A percentile compares a stretch with the other conserved stretches of the same genome.
These are phyloP conservation scores for Halcyon chelicuti DNA, from an alignment of 2,797 vertebrate genomes.

Conservation along the genomic window DNA sequence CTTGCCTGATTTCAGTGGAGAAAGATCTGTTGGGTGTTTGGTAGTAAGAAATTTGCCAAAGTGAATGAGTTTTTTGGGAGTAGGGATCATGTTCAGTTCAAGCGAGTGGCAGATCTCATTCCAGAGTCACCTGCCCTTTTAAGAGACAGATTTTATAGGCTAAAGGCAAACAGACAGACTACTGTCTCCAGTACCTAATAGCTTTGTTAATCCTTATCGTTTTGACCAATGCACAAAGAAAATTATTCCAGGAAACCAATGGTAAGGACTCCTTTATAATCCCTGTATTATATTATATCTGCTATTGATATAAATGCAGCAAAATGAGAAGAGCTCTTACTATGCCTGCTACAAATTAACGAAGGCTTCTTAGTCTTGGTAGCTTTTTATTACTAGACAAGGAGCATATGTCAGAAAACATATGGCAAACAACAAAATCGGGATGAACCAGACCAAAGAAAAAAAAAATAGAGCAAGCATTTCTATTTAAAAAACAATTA, in stretches of 20 bases:
- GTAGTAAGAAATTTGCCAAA: neutral
- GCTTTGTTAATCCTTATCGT: slow-evolving; percentile 23
- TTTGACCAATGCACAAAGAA: neutral
- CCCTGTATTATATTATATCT: neutral
- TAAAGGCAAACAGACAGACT: neutral
- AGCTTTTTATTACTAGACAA: slow-evolving; percentile 17
- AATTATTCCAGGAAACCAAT: slow-evolving; percentile 11
- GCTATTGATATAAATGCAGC: neutral
- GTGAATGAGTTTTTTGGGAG: neutral
- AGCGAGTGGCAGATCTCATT: neutral
- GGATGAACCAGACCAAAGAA: neutral
- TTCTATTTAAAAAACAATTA: slow-evolving; percentile 67
- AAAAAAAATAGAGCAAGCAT: neutral
- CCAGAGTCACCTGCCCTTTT: neutral
- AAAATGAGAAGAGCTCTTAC: neutral
- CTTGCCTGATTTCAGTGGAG: neutral
- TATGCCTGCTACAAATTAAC: neutral
- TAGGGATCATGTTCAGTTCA: fast-evolving
- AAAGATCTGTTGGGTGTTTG: neutral
- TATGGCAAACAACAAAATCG: slow-evolving; percentile 28
- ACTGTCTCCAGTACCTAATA: neutral
- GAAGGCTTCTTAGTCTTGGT: neutral
- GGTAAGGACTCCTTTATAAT: slow-evolving; percentile 19
- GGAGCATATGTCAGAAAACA: slow-evolving; percentile 41
- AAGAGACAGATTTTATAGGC: neutral